These are phyloP conservation scores for Orgyia antiqua DNA, from an alignment of 2,888 invertebrate genomes.

Conservation along the genomic window DNA sequence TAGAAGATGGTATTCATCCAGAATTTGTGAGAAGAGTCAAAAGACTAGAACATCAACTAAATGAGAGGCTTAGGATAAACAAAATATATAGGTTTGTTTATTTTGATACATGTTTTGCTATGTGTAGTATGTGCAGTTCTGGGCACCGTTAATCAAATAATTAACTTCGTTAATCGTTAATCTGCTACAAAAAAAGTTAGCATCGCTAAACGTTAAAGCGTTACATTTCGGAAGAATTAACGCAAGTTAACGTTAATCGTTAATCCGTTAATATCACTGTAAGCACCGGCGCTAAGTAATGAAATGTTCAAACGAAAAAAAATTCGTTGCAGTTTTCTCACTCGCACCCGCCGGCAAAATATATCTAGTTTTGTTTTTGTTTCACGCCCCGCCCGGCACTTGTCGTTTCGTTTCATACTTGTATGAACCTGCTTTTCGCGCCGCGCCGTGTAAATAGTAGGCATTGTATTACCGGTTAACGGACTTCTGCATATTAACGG, in stretches of 20 bases:
- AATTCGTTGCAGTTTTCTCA: too few relatives aligned
- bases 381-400: too few relatives aligned
- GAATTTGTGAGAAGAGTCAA: conserved; percentile 91
- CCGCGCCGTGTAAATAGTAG: too few relatives aligned
- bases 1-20: conserved; percentile 91
- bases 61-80: conserved; percentile 88
- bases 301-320: too few relatives aligned
- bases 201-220: conserved; percentile 10
- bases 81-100: conserved; percentile 76
- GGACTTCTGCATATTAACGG: too few relatives aligned
- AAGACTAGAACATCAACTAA: conserved; percentile 88
- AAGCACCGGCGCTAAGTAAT: too few relatives aligned
- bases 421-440: too few relatives aligned
- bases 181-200: conserved; percentile 6
- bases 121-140: neutral
- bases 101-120: conserved; percentile 2
- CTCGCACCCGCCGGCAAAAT: too few relatives aligned
- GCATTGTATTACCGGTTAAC: too few relatives aligned
- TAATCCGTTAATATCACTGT: neutral
- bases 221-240: conserved; percentile 10
- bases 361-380: too few relatives aligned
- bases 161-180: neutral
- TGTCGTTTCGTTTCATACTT: too few relatives aligned
- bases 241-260: conserved; percentile 5
- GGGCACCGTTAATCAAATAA: conserved; percentile 1